These are phyloP conservation scores for Merops nubicus DNA, from an alignment of 2,113 vertebrate species.

Conservation along the genomic window DNA sequence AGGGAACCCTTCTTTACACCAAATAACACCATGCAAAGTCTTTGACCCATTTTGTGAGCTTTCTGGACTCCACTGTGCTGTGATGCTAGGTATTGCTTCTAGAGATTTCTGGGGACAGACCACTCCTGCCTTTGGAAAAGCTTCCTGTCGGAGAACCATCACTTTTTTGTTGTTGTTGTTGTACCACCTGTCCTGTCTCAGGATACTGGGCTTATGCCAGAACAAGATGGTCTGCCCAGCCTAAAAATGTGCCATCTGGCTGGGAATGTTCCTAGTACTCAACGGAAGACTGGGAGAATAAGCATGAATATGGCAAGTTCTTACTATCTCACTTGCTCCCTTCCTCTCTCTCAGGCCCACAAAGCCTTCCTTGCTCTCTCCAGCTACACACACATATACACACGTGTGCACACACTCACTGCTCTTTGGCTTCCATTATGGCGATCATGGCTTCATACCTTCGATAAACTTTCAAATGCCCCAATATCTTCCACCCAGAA, in stretches of 20 bases:
- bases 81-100: fast-evolving
- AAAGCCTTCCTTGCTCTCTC: not conserved
- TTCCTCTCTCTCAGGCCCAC: not conserved
- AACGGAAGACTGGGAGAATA: not conserved
- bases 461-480: not conserved
- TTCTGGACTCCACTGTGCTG: fast-evolving
- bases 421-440: not conserved
- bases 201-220: not conserved
- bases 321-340: not conserved
- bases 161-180: not conserved
- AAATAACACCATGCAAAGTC: not conserved
- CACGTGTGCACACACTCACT: fast-evolving
- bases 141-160: not conserved
- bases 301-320: not conserved
- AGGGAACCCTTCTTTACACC: not conserved
- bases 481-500: not conserved
- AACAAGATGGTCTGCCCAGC: not conserved
- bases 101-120: too few relatives aligned
- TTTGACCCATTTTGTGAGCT: not conserved
- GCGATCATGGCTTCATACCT: not conserved
- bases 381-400: not conserved
- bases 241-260: fast-evolving
- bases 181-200: not conserved
- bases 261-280: not conserved
- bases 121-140: not conserved